Evolutionary conservation across 1,140 invertebrate species (phyloP).

Genomic region (Musca domestica): DNA sequence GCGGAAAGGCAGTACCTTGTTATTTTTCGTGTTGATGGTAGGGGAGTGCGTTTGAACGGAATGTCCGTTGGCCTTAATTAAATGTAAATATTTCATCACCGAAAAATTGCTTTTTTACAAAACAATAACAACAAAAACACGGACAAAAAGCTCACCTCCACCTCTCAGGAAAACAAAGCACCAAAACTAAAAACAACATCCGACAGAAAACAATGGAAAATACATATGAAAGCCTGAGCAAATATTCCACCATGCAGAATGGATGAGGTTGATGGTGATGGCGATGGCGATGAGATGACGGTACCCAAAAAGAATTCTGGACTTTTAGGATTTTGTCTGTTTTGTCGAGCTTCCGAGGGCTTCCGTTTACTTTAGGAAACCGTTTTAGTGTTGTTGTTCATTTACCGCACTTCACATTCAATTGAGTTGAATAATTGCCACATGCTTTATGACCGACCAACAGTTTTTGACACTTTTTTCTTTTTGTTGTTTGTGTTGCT

Average conservation of each 20-base stretch:
- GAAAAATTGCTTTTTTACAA: slow-evolving; percentile 50
- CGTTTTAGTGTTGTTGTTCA: slow-evolving; percentile 27
- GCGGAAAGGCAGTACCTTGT: no score
- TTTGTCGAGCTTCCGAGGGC: not conserved
- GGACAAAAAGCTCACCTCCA: no score
- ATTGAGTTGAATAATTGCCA: slow-evolving; percentile 55
- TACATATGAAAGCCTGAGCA: not conserved
- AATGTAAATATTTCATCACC: slow-evolving; percentile 55
- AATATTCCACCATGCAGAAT: not conserved
- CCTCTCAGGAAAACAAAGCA: slow-evolving; percentile 33
- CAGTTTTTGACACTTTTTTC: slow-evolving; percentile 52
- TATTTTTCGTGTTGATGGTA: no score
- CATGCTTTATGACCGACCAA: slow-evolving; percentile 52
- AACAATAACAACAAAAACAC: slow-evolving; percentile 31
- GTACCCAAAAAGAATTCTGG: slow-evolving; percentile 11
- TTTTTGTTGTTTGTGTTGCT: not conserved
- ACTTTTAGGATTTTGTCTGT: not conserved
- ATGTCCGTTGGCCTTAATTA: slow-evolving; percentile 54
- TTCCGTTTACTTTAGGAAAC: slow-evolving; percentile 12
- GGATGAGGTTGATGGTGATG: not conserved
- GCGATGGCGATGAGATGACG: not conserved
- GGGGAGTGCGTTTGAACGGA: not conserved
- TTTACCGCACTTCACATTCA: slow-evolving; percentile 54
- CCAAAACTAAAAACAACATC: slow-evolving; percentile 1
- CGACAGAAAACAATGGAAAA: not conserved